A percentile compares a stretch with the other conserved stretches of the same genome.
Conservation (phyloP, 1,140 invertebrate genomes). For the Pristionchus pacificus region DNA sequence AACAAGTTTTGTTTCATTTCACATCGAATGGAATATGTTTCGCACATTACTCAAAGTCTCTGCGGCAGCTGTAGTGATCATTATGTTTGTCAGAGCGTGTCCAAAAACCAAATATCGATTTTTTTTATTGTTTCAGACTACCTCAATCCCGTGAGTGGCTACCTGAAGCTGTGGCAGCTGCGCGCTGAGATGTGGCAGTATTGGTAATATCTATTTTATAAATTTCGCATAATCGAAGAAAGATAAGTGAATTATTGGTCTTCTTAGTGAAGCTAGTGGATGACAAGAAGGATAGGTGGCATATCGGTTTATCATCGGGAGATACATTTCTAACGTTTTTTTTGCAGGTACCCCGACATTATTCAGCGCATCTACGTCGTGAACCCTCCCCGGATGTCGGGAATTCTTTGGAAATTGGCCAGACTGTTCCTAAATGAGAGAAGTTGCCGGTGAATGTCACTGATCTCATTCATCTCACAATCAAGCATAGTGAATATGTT, state of each 20-base stretch:
- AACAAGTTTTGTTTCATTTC: too few relatives aligned
- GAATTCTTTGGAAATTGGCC: slow-evolving; percentile 26
- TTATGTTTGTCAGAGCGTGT: too few relatives aligned
- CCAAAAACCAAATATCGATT: too few relatives aligned
- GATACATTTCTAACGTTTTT: neutral
- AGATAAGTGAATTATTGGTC: neutral
- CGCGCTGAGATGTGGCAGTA: slow-evolving; percentile 26
- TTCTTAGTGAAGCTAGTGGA: neutral
- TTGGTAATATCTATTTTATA: slow-evolving; percentile 23
- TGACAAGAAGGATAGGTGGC: neutral
- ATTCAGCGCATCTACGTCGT: slow-evolving; percentile 20
- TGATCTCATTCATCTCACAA: neutral
- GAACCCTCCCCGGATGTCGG: slow-evolving; percentile 20
- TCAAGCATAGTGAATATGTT: neutral
- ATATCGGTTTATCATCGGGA: too few relatives aligned
- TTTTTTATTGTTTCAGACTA: too few relatives aligned
- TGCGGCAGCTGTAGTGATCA: too few relatives aligned
- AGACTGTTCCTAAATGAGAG: slow-evolving; percentile 14
- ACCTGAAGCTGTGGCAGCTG: slow-evolving; percentile 33
- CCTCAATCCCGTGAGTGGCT: slow-evolving; percentile 26
- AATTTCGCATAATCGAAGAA: neutral
- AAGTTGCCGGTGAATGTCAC: neutral
- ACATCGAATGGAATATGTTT: too few relatives aligned
- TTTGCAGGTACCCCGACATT: slow-evolving; percentile 27
- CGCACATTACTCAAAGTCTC: too few relatives aligned